A percentile compares a stretch with the other conserved stretches of the same genome.
phyloP scores from a whole-genome alignment of 2,113 vertebrate genomes.

The Proterorhinus semilunaris region DNA sequence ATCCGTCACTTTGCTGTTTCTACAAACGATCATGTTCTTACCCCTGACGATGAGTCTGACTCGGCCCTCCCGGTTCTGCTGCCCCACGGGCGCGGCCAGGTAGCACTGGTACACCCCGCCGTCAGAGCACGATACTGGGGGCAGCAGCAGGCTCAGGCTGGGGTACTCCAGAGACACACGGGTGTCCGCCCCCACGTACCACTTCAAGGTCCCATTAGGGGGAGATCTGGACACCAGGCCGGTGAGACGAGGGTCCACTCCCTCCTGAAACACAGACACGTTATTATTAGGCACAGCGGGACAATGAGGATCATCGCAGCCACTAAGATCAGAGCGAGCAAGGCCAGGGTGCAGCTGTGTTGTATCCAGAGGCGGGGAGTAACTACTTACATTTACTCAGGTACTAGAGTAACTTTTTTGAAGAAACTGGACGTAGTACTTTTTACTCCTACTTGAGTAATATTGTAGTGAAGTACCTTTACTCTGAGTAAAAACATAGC shows the following conservation, averaged over 20 bases:
- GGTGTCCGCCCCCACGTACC: constrained; percentile 24
- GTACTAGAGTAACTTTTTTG: too few relatives aligned
- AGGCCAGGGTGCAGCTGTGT: too few relatives aligned
- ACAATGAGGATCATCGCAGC: too few relatives aligned
- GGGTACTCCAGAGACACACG: constrained; percentile 27
- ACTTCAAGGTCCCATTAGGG: background rate
- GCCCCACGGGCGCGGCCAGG: constrained; percentile 67
- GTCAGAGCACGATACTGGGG: constrained; percentile 50
- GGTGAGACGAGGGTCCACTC: background rate
- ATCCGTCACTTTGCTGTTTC: too few relatives aligned
- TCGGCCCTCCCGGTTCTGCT: constrained; percentile 55
- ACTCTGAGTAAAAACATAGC: too few relatives aligned
- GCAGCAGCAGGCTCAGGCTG: constrained; percentile 43
- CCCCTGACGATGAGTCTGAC: constrained; percentile 56
- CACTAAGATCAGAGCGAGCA: too few relatives aligned
- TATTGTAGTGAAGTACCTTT: too few relatives aligned
- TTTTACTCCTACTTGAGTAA: too few relatives aligned
- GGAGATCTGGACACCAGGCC: constrained; percentile 59
- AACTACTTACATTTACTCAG: too few relatives aligned
- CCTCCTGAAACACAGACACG: constrained; percentile 30
- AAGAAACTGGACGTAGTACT: too few relatives aligned
- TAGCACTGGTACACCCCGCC: constrained; percentile 62
- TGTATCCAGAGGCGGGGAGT: too few relatives aligned
- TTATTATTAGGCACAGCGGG: background rate
- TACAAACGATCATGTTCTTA: constrained; percentile 10